Conservation (phyloP, 2,888 invertebrate genomes). For the Hypselothyrea guttata region DNA sequence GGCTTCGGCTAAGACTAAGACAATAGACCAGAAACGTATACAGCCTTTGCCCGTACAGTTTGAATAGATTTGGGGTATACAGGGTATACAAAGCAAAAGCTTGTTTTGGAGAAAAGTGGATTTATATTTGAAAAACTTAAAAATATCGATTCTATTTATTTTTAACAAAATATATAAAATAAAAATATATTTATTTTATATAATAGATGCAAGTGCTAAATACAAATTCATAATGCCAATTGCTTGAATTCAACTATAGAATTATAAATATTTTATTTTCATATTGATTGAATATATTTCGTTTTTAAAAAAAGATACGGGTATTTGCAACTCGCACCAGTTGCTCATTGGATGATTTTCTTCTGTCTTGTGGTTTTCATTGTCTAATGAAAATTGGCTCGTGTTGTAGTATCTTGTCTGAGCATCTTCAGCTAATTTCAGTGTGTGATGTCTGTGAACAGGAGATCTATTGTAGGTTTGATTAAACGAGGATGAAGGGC, state of each 20-base stretch:
- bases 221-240: too few relatives aligned
- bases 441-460: constrained; percentile 10
- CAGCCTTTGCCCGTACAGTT: neutral
- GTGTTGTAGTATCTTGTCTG: constrained; percentile 1
- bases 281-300: too few relatives aligned
- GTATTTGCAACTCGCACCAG: neutral
- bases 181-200: too few relatives aligned
- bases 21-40: constrained; percentile 2
- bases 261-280: too few relatives aligned
- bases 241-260: too few relatives aligned
- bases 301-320: too few relatives aligned
- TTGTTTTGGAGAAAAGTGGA: neutral
- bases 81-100: neutral
- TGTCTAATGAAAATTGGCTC: neutral
- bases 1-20: constrained; percentile 8
- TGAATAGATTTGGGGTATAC: neutral
- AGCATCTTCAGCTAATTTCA: constrained; percentile 2
- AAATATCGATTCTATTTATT: too few relatives aligned
- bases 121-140: too few relatives aligned
- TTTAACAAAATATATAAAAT: too few relatives aligned
- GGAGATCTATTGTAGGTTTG: constrained; percentile 22
- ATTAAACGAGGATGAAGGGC: constrained; percentile 55
- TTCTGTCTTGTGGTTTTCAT: neutral
- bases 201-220: too few relatives aligned
- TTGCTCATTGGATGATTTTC: neutral